Evolutionary conservation across 1,140 invertebrate genomes (phyloP).

Genomic region (Brachystomella parvula): DNA sequence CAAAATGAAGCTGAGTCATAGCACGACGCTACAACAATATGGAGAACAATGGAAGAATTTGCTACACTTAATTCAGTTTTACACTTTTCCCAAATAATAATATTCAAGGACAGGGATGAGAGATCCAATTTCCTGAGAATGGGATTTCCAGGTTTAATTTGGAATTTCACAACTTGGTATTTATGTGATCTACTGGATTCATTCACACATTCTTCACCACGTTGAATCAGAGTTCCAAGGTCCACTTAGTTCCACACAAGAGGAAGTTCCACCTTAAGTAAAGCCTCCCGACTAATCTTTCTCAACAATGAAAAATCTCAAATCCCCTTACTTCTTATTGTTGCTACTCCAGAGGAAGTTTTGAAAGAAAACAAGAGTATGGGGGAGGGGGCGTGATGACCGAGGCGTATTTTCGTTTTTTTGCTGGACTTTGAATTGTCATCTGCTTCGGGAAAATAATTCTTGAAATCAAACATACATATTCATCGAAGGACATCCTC

Average conservation of each 20-base stretch:
- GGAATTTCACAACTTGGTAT: not conserved
- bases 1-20: slow-evolving; percentile 1
- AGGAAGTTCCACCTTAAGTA: not conserved
- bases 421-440: not conserved
- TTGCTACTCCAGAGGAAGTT: too few relatives aligned
- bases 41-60: not conserved
- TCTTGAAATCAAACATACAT: not conserved
- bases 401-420: not conserved
- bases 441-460: not conserved
- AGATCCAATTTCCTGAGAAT: not conserved
- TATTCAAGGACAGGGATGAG: not conserved
- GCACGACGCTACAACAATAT: not conserved
- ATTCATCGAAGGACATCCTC: too few relatives aligned
- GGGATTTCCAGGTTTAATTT: not conserved
- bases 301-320: too few relatives aligned
- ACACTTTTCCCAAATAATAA: not conserved
- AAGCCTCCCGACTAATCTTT: not conserved
- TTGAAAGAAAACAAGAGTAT: too few relatives aligned
- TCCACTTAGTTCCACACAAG: not conserved
- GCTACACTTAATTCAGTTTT: not conserved
- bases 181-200: not conserved
- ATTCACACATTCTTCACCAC: not conserved
- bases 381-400: not conserved
- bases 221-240: not conserved
- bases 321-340: too few relatives aligned